Evolutionary conservation across 2,113 vertebrate genomes (phyloP), one percentile per base, ranked within the genome.

Genomic region (Poeciliopsis prolifica): DNA sequence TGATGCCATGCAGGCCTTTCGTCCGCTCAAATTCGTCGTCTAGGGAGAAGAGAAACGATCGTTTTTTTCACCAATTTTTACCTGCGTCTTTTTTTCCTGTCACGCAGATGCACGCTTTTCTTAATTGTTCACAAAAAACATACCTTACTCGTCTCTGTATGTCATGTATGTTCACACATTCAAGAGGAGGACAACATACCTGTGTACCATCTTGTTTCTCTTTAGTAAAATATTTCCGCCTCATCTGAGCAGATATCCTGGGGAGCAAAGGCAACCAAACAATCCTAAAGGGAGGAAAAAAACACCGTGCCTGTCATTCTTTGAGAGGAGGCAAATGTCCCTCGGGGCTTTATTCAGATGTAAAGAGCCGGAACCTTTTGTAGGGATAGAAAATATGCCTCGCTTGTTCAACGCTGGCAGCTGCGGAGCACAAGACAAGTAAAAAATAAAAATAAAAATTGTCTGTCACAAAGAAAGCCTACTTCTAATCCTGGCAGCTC

Each of bases 361-460:
- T n/a, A 40, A n/a, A 65, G 64, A 65, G n/a, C 22, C 12, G 37
- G 24, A 40, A 65, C 64, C 24, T 65, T 65, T 35, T 65, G 64
- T 40, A 37, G 33, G 2, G n/a, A 40, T 65, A 15, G 10, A 65
- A 37, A 24, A 65, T 22, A 35, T 28, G 28, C 24, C 14, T 14
- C 7, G 28, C 29, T 29, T 40, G 35, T n/a, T 35, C 31, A 13
- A 22, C 35, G 17, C 28, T 44, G 30, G 31, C 12, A 58, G 44
- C 35, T 44, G 19, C 40, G 29, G 17, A 26, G 2, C 22, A 37
- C 31, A 31, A 42, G 60, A 31, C 24, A 77, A n/a, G 7, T 35
- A 1, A 35, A 33, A 37, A 37, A 37, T 24, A 5, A 31, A 17
- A 29, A 29, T 1, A 33, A 33, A 33, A 9, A 26, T 61, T 2